These are phyloP conservation scores for Coenonympha arcania DNA, from an alignment of 2,888 invertebrate species.

Conservation along the genomic window DNA sequence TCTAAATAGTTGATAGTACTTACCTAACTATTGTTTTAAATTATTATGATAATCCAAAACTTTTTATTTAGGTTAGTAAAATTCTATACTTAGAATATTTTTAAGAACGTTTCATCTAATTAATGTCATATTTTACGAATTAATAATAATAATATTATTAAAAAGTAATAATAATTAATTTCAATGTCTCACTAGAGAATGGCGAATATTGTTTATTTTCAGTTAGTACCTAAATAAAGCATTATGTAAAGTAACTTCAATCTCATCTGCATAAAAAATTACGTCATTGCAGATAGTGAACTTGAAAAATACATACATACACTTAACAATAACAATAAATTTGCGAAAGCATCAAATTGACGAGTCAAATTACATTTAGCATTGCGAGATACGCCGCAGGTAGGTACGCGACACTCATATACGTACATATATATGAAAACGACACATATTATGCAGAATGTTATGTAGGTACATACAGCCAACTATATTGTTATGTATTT, in stretches of 20 bases:
- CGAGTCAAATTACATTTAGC: conserved; percentile 26
- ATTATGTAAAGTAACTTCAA: conserved; percentile 14
- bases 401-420: too few relatives aligned
- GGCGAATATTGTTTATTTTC: too few relatives aligned
- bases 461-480: conserved; percentile 23
- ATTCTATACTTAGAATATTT: too few relatives aligned
- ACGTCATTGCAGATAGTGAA: conserved; percentile 27
- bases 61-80: too few relatives aligned
- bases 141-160: too few relatives aligned
- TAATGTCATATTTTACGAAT: too few relatives aligned
- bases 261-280: conserved; percentile 26
- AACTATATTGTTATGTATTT: conserved; percentile 28
- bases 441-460: conserved; percentile 21
- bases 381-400: conserved; percentile 33
- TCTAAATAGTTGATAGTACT: too few relatives aligned
- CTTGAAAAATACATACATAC: conserved; percentile 16
- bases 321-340: conserved; percentile 11
- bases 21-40: too few relatives aligned
- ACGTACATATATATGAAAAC: too few relatives aligned
- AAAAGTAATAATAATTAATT: too few relatives aligned
- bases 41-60: too few relatives aligned
- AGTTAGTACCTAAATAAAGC: not conserved
- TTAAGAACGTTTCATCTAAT: too few relatives aligned
- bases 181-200: not conserved
- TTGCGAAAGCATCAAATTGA: conserved; percentile 9